These are phyloP conservation scores for Anarsia innoxiella DNA, from an alignment of 2,888 invertebrate species.

Conservation along the genomic window DNA sequence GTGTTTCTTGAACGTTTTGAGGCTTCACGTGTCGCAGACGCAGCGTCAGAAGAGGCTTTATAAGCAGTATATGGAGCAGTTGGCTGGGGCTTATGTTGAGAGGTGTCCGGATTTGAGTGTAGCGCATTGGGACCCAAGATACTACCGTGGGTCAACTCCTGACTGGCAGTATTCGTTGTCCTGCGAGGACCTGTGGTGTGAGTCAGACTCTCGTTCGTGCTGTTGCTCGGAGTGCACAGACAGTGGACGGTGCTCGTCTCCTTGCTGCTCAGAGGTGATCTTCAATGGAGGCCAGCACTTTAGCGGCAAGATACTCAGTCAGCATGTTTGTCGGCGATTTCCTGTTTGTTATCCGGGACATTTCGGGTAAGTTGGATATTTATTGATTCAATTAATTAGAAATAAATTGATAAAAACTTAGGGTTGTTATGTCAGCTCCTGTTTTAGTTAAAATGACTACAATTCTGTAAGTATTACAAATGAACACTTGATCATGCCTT, in stretches of 20 bases:
- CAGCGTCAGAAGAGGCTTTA: constrained; percentile 68
- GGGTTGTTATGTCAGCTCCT: too few relatives aligned
- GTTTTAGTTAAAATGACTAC: too few relatives aligned
- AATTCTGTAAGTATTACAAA: too few relatives aligned
- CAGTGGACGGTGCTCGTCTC: constrained; percentile 63
- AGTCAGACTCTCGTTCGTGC: constrained; percentile 44
- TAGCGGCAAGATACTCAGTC: constrained; percentile 45
- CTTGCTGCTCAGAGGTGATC: constrained; percentile 70
- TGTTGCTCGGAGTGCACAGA: constrained; percentile 56
- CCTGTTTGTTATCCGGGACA: constrained; percentile 63
- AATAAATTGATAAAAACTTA: too few relatives aligned
- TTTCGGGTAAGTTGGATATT: constrained; percentile 50
- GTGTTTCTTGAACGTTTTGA: constrained; percentile 75
- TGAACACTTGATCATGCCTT: too few relatives aligned
- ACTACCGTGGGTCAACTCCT: constrained; percentile 37
- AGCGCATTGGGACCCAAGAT: constrained; percentile 46
- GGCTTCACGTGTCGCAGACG: constrained; percentile 70
- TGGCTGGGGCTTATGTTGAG: constrained; percentile 65
- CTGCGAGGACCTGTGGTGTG: constrained; percentile 50
- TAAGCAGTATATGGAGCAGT: constrained; percentile 67
- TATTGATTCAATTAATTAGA: too few relatives aligned
- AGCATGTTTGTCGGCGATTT: constrained; percentile 45
- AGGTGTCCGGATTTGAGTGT: constrained; percentile 45
- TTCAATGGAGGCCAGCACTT: constrained; percentile 70
- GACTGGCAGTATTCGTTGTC: constrained; percentile 55